Percentiles rank a stretch among this genome's conserved stretches.
Conservation (phyloP, 2,113 vertebrate species). For the Lampris incognitus region DNA sequence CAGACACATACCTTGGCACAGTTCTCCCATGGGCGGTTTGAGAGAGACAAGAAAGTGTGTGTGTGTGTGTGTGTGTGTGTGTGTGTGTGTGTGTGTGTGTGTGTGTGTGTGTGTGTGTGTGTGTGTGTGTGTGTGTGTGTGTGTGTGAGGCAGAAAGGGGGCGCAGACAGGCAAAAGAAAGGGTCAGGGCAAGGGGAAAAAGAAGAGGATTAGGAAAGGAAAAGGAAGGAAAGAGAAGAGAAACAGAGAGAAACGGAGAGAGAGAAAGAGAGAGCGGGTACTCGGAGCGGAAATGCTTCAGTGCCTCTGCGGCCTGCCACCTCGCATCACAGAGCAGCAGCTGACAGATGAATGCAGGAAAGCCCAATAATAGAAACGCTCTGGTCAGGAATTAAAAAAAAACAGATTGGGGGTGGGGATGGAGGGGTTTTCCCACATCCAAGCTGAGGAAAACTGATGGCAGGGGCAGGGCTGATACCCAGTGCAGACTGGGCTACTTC, state of each 20-base stretch:
- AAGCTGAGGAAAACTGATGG: conserved; percentile 28
- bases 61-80: conserved; percentile 7
- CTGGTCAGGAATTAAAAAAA: conserved; percentile 45
- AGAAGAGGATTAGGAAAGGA: conserved; percentile 39
- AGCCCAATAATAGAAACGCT: conserved; percentile 73
- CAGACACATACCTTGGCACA: conserved; percentile 42
- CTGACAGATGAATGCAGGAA: conserved; percentile 76
- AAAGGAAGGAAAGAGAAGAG: conserved; percentile 24
- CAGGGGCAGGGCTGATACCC: conserved; percentile 21
- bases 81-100: conserved; percentile 16
- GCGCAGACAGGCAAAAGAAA: conserved; percentile 54
- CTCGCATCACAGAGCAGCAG: conserved; percentile 69
- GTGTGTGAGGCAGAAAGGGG: not conserved
- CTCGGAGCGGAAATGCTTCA: conserved; percentile 70
- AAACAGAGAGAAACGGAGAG: conserved; percentile 31
- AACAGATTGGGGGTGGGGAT: conserved; percentile 46
- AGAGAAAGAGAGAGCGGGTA: conserved; percentile 40
- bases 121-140: conserved; percentile 16
- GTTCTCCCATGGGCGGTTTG: conserved; percentile 29
- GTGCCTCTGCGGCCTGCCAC: conserved; percentile 76
- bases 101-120: conserved; percentile 31
- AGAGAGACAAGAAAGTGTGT: conserved; percentile 2
- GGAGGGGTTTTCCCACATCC: conserved; percentile 30
- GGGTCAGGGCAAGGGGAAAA: conserved; percentile 32
- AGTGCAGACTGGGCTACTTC: not conserved